phyloP scores from a whole-genome alignment of 2,888 invertebrate species.

The Agrochola lota region DNA sequence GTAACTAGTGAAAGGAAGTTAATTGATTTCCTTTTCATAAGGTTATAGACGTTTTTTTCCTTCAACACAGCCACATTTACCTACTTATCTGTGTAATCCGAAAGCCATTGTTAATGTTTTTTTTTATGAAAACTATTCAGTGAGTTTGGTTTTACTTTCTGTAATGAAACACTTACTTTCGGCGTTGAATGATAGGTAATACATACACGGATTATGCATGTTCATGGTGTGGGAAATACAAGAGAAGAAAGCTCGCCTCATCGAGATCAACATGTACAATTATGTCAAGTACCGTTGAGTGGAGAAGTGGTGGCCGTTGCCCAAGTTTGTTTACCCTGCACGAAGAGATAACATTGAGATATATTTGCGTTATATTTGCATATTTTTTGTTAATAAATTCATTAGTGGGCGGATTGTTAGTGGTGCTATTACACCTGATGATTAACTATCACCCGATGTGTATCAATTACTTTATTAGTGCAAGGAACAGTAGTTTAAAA shows the following conservation, averaged over 20 bases:
- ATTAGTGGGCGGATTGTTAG: constrained; percentile 58
- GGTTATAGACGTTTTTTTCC: constrained; percentile 48
- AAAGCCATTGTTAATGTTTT: constrained; percentile 46
- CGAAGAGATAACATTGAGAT: constrained; percentile 70
- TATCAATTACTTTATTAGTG: constrained; percentile 66
- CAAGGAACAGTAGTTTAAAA: constrained; percentile 61
- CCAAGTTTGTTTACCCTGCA: constrained; percentile 73
- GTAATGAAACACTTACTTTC: constrained; percentile 54
- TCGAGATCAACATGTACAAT: constrained; percentile 66
- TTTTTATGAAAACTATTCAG: constrained; percentile 39
- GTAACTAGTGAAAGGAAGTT: constrained; percentile 65
- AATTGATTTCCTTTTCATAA: constrained; percentile 64
- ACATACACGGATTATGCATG: constrained; percentile 36
- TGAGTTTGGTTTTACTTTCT: constrained; percentile 60
- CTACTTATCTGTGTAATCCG: constrained; percentile 59
- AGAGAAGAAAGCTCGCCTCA: constrained; percentile 56
- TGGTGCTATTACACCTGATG: constrained; percentile 52
- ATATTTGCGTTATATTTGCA: constrained; percentile 78
- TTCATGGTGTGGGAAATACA: constrained; percentile 36
- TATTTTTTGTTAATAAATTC: constrained; percentile 78
- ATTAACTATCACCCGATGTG: constrained; percentile 53
- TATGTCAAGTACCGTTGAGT: constrained; percentile 76
- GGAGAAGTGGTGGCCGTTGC: constrained; percentile 68
- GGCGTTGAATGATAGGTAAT: constrained; percentile 27
- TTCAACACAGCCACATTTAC: constrained; percentile 49